Percentiles rank a stretch among this genome's conserved stretches.
These are phyloP conservation scores for Aporophyla lueneburgensis DNA, from an alignment of 2,888 invertebrate genomes.

Conservation along the genomic window DNA sequence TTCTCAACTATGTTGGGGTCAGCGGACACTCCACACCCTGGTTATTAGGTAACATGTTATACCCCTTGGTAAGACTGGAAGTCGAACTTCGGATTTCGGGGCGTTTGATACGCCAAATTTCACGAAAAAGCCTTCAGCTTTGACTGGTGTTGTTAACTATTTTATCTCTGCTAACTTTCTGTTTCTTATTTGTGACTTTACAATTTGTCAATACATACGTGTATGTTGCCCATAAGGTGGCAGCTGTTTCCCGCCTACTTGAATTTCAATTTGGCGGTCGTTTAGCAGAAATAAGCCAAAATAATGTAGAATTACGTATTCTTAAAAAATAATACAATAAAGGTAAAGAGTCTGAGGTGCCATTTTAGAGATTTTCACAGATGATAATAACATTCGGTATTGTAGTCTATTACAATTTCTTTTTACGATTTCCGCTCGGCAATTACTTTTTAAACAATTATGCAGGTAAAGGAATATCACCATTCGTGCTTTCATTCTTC, in stretches of 20 bases:
- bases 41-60: neutral
- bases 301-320: neutral
- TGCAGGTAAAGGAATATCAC: neutral
- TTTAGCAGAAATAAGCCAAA: neutral
- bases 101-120: neutral
- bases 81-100: neutral
- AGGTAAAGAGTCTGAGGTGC: neutral
- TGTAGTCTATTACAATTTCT: slow-evolving; percentile 12
- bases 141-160: neutral
- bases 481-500: neutral
- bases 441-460: slow-evolving; percentile 9
- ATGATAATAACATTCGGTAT: neutral
- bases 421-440: slow-evolving; percentile 20
- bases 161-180: neutral
- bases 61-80: neutral
- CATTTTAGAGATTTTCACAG: slow-evolving; percentile 1
- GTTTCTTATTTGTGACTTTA: slow-evolving; percentile 3
- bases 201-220: slow-evolving; percentile 6
- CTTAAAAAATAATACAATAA: neutral
- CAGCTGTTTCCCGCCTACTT: slow-evolving; percentile 4
- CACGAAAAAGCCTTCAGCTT: neutral
- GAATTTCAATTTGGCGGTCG: neutral
- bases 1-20: neutral
- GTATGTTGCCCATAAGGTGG: neutral
- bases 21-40: neutral